Evolutionary conservation across 2,888 invertebrate genomes (phyloP).

Genomic region (Acronicta psi): DNA sequence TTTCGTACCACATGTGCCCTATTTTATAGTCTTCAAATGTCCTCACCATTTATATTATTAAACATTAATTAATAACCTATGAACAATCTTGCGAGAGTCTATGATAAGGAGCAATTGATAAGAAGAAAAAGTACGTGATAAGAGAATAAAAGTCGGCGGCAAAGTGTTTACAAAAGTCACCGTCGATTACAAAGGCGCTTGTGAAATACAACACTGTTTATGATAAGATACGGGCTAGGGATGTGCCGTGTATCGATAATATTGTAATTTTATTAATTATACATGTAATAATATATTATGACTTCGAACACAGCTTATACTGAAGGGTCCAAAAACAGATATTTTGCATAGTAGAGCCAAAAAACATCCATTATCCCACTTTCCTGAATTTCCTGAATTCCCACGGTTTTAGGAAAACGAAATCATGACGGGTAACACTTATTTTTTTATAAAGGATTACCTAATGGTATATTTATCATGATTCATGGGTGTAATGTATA

Average conservation of each 20-base stretch:
- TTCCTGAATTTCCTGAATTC: too few relatives aligned
- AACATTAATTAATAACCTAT: constrained; percentile 2
- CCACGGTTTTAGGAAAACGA: too few relatives aligned
- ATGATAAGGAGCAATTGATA: constrained; percentile 43
- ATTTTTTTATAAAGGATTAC: too few relatives aligned
- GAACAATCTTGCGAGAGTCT: constrained; percentile 41
- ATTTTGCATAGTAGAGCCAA: too few relatives aligned
- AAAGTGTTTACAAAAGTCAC: constrained; percentile 61
- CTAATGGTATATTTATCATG: too few relatives aligned
- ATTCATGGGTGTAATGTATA: too few relatives aligned
- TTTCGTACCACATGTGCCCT: neutral
- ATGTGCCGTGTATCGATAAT: constrained; percentile 26
- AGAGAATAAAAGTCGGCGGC: constrained; percentile 53
- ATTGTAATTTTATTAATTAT: neutral
- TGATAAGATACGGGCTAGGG: constrained; percentile 51
- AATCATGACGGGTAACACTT: too few relatives aligned
- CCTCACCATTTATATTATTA: constrained; percentile 1
- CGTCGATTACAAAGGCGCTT: constrained; percentile 61
- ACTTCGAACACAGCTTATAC: too few relatives aligned
- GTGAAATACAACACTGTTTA: constrained; percentile 60
- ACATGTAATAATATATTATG: too few relatives aligned
- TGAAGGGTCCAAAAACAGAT: too few relatives aligned
- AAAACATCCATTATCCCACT: too few relatives aligned
- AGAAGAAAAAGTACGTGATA: constrained; percentile 54
- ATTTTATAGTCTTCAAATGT: neutral